Percentiles rank a stretch among this genome's conserved stretches.
Evolutionary conservation across 2,888 invertebrate species (phyloP).

Genomic region (Linyphia triangularis): DNA sequence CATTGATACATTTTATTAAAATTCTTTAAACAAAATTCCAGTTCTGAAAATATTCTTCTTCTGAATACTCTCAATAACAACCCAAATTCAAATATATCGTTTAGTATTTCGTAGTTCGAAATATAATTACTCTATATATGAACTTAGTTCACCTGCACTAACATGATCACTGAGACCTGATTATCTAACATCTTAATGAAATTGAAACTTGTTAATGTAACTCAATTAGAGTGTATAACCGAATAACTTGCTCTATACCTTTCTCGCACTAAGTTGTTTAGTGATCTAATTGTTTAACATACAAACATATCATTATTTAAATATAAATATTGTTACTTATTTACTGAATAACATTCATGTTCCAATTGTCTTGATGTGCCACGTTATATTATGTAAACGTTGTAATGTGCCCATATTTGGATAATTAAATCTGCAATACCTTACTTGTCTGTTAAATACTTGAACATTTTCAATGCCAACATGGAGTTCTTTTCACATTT

Average conservation of each 20-base stretch:
- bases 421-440: no score
- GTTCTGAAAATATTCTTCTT: no score
- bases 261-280: conserved; percentile 12
- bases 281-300: not conserved
- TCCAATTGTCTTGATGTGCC: conserved; percentile 29
- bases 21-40: no score
- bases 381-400: conserved; percentile 26
- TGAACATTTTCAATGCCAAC: no score
- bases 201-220: not conserved
- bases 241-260: conserved; percentile 25
- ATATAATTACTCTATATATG: not conserved
- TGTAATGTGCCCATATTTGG: no score
- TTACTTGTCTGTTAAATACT: no score
- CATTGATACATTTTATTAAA: no score
- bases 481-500: no score
- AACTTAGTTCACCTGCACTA: not conserved
- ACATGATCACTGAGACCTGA: not conserved
- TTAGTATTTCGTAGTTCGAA: not conserved
- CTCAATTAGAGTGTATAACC: not conserved
- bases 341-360: conserved; percentile 18
- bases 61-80: no score
- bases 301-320: conserved; percentile 61
- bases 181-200: not conserved
- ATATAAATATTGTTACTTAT: not conserved
- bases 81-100: not conserved